Conservation (phyloP, 2,797 vertebrate species). For the Eremophila alpestris region DNA sequence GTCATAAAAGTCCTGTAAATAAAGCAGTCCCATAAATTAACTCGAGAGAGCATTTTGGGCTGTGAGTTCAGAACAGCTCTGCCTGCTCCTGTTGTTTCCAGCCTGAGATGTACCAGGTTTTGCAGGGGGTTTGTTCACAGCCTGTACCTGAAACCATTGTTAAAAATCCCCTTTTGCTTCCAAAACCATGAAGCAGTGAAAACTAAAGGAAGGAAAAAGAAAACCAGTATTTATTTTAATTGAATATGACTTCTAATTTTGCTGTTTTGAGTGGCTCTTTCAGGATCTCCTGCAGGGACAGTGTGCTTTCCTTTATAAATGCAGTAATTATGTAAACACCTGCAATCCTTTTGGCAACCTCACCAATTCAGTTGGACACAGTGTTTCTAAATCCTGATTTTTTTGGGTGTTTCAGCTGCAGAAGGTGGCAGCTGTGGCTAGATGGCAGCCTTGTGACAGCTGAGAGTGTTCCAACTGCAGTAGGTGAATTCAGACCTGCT, state of each 20-base stretch:
- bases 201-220: background rate
- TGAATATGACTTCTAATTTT: background rate
- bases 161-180: background rate
- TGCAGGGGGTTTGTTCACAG: background rate
- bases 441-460: constrained; percentile 50
- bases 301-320: background rate
- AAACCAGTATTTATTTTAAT: background rate
- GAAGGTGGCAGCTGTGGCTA: background rate
- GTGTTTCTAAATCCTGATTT: background rate
- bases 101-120: background rate
- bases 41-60: background rate
- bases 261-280: background rate
- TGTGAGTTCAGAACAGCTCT: background rate
- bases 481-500: background rate
- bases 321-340: background rate
- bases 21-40: background rate
- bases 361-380: background rate
- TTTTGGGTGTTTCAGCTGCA: background rate
- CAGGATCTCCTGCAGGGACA: background rate
- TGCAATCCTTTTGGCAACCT: background rate
- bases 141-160: background rate
- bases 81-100: background rate
- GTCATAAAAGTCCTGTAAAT: background rate
- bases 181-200: background rate
- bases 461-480: background rate